Evolutionary conservation across 2,888 invertebrate genomes (phyloP).

Genomic region (Torymus auratus): DNA sequence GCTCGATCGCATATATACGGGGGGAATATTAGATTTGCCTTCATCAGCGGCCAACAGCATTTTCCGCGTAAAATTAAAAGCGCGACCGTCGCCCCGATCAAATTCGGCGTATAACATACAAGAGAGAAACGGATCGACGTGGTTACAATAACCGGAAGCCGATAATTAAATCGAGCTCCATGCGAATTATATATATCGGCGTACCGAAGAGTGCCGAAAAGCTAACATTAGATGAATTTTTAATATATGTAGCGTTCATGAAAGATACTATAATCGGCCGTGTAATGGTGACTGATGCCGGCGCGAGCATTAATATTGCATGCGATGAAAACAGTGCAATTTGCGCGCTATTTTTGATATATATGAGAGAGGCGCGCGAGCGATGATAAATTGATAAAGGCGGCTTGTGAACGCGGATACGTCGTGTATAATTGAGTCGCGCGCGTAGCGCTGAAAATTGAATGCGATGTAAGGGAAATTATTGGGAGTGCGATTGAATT

Average conservation of each 20-base stretch:
- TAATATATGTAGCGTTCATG: no score
- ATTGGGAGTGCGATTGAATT: not conserved
- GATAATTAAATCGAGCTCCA: conserved; percentile 27
- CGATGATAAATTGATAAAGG: conserved; percentile 19
- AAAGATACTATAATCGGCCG: no score
- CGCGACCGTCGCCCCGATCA: not conserved
- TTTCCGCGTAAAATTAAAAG: conserved; percentile 41
- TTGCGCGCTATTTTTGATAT: conserved; percentile 6
- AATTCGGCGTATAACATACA: no score
- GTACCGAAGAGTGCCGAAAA: conserved; percentile 5
- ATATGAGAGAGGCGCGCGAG: no score
- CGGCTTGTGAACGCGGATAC: not conserved
- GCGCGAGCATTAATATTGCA: no score
- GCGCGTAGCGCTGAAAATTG: not conserved
- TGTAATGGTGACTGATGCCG: no score
- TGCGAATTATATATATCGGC: conserved; percentile 1
- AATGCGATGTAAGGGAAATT: not conserved
- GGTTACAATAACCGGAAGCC: conserved; percentile 35
- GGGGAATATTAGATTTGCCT: conserved; percentile 48
- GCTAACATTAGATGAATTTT: not conserved
- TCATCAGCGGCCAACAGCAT: conserved; percentile 37
- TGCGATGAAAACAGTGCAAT: not conserved
- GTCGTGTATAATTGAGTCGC: conserved; percentile 8
- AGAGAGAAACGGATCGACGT: not conserved
- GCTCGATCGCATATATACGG: not conserved